Conservation (phyloP, 2,113 vertebrate species). For the Heteronetta atricapilla region DNA sequence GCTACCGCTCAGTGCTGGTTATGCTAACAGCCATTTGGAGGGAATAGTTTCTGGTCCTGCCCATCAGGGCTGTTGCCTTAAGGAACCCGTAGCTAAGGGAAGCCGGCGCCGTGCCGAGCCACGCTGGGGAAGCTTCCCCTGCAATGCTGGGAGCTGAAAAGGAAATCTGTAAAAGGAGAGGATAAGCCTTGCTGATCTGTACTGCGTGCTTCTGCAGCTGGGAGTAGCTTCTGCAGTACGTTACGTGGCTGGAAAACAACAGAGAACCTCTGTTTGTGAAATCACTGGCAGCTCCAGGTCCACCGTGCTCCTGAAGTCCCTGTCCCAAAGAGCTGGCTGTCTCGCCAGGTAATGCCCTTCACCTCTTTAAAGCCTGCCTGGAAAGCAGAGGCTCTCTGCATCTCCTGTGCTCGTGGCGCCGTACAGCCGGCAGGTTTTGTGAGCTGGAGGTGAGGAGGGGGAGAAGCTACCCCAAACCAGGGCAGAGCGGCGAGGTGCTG, state of each 20-base stretch:
- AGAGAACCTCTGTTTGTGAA: background rate
- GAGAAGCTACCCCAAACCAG: background rate
- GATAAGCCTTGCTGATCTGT: background rate
- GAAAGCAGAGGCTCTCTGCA: background rate
- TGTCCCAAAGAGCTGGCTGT: rapidly evolving
- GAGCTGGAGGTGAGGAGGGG: background rate
- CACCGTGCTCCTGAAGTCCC: background rate
- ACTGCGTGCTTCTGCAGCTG: background rate
- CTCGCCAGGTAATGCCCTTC: background rate
- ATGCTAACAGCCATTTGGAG: slow-evolving; percentile 3
- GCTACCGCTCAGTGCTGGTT: background rate
- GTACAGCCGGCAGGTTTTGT: background rate
- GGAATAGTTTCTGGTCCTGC: background rate
- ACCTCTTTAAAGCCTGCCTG: background rate
- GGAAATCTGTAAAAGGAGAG: background rate
- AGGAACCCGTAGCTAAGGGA: background rate
- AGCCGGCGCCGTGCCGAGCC: background rate
- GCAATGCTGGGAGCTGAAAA: background rate
- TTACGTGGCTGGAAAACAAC: background rate
- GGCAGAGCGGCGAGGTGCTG: background rate
- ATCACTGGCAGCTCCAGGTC: background rate
- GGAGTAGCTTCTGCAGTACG: background rate
- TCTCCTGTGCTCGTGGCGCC: background rate
- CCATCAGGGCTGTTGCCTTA: background rate
- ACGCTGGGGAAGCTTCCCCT: background rate